Base-by-base conservation (phyloP, 2,113 vertebrate genomes). In the Ameiurus melas region DNA sequence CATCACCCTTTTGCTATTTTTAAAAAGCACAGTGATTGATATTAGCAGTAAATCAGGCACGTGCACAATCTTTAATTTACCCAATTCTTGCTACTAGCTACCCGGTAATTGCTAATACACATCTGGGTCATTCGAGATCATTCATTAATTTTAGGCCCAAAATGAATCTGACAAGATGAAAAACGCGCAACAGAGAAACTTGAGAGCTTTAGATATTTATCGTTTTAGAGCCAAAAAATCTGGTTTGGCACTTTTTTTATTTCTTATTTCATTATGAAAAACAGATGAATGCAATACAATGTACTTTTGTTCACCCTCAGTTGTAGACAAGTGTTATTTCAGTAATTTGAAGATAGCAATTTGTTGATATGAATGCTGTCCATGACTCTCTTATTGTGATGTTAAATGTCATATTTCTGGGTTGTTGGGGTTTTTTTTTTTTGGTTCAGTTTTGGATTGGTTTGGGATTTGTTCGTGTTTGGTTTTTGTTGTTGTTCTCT, bases 331-430 rank as follows among this genome's bases (percentile, higher is more conserved):
- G 55, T 92, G 53, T 92, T 92, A 91, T 93, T 90, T 91, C 90
- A 93, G 86, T 90, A 86, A 91, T 93, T 89, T 92, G 88, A 88
- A 91, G 92, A 89, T 94, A 92, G 2, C 2, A 36, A 36, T 93
- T 94, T 93, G 93, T 92, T 92, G 89, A 88, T 85, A 85, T 88
- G 91, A 92, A 92, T 93, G 90, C 92, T 91, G 90, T 93, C 91
- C 77, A 90, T 87, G 91, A 84, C 91, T 89, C 86, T 90, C 89
- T 89, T 90, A 85, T 75, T 43, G 36, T 27, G 8, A 22, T 89
- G 91, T 92, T 90, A 90, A 92, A 90, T 86, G 71, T 83, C 83
- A 33, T 92, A 85, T 47, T 47, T 47, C 6, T 47, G 3, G 39
- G 4, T 64, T 64, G 36, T 36, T 39, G 2, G 39, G 39, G 19